A percentile compares a stretch with the other conserved stretches of the same genome.
phyloP scores from a whole-genome alignment of 1,140 invertebrate species.

The Bradynema listronoti region DNA sequence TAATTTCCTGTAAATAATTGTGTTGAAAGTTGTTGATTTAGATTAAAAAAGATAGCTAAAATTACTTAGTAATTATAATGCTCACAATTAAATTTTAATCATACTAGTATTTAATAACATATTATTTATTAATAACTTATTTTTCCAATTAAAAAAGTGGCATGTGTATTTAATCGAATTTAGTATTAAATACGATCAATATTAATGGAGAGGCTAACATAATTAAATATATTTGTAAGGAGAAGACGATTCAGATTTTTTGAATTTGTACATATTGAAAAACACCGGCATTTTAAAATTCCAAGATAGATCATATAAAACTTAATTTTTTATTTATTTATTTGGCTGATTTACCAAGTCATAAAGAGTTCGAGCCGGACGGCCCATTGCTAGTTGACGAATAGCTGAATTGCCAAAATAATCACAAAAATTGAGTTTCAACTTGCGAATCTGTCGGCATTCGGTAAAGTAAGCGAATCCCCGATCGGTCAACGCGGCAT shows the following conservation, averaged over 20 bases:
- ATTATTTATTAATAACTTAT: neutral
- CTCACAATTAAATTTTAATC: too few relatives aligned
- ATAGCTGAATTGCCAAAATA: constrained; percentile 50
- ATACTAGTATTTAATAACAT: too few relatives aligned
- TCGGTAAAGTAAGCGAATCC: constrained; percentile 52
- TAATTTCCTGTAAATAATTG: constrained; percentile 49
- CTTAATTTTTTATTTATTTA: too few relatives aligned
- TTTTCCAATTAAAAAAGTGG: neutral
- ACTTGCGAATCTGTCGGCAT: constrained; percentile 32
- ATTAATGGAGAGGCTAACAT: neutral
- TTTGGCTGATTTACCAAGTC: constrained; percentile 50
- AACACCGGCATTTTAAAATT: too few relatives aligned
- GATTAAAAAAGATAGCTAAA: too few relatives aligned
- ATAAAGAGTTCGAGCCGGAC: constrained; percentile 32
- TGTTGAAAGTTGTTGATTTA: too few relatives aligned
- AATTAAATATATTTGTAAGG: neutral
- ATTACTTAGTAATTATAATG: too few relatives aligned
- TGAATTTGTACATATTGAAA: too few relatives aligned
- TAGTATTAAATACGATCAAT: neutral
- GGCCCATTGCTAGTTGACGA: constrained; percentile 34
- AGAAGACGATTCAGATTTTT: too few relatives aligned
- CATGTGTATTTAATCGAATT: neutral
- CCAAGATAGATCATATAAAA: too few relatives aligned
- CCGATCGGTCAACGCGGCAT: constrained; percentile 49
- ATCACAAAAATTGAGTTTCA: constrained; percentile 54